Conservation (phyloP, 53 echinoderm and acorn worm genomes). For the Actinopyga echinites region DNA sequence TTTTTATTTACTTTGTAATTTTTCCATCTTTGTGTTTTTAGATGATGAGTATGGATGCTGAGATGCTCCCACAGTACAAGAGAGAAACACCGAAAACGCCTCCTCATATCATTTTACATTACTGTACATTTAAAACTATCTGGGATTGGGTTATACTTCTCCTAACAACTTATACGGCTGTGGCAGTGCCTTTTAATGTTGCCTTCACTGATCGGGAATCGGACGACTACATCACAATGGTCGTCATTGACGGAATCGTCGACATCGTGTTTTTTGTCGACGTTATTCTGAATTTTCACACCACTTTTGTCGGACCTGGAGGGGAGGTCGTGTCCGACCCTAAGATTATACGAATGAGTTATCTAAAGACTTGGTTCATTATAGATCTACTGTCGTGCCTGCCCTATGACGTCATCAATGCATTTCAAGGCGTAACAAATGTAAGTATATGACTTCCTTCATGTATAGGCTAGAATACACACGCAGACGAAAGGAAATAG, state of each 20-base stretch:
- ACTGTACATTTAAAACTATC: constrained; percentile 93
- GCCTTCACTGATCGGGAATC: constrained; percentile 71
- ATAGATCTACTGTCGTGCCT: constrained; percentile 99
- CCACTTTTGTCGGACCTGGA: constrained; percentile 96
- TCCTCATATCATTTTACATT: constrained; percentile 98
- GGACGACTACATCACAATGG: constrained; percentile 85
- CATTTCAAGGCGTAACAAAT: constrained; percentile 77
- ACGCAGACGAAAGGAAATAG: too few relatives aligned
- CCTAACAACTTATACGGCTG: constrained; percentile 94
- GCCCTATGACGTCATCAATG: constrained; percentile 99
- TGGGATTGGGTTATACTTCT: constrained; percentile 98
- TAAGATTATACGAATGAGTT: constrained; percentile 93
- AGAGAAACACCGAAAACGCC: constrained; percentile 99
- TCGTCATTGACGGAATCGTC: constrained; percentile 96
- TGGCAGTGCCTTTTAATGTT: constrained; percentile 99
- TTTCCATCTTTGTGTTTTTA: constrained; percentile 1
- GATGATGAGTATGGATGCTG: constrained; percentile 98
- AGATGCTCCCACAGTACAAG: constrained; percentile 97
- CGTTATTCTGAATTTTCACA: constrained; percentile 99
- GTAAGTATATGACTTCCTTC: constrained; percentile 59
- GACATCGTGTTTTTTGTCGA: constrained; percentile 98
- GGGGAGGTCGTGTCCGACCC: constrained; percentile 98
- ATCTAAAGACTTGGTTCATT: constrained; percentile 94
- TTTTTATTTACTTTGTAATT: background rate
- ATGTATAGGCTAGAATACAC: too few relatives aligned